phyloP scores from a whole-genome alignment of 23 tunicate genomes.

The Botrylloides violaceus region DNA sequence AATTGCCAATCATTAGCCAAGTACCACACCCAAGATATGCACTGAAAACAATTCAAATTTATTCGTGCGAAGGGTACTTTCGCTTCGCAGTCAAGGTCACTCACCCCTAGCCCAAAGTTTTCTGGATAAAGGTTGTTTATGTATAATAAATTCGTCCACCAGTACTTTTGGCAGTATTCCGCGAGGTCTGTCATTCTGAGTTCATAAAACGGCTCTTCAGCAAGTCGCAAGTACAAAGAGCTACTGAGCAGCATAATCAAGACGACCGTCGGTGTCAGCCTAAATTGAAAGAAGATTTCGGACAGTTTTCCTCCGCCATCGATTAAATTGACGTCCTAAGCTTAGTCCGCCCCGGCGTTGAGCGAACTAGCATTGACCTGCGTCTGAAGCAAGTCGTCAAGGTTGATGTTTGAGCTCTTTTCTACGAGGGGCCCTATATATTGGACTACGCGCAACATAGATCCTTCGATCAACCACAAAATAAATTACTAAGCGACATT shows the following conservation, averaged over 20 bases:
- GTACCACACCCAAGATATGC: conserved; percentile 83
- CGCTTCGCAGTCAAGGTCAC: not conserved
- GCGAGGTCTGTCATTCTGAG: conserved; percentile 1
- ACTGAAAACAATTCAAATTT: conserved; percentile 7
- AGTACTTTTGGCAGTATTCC: conserved; percentile 37
- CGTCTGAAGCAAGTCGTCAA: no score
- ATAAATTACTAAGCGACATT: no score
- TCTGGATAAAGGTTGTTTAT: conserved; percentile 75
- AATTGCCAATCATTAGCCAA: conserved; percentile 90
- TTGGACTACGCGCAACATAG: no score
- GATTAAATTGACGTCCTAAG: no score
- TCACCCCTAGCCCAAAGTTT: not conserved
- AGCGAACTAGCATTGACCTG: no score
- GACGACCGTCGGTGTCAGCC: conserved; percentile 75
- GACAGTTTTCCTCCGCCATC: no score
- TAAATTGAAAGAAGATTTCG: conserved; percentile 3
- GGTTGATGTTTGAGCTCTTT: no score
- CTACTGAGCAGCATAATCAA: conserved; percentile 40
- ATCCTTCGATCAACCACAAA: no score
- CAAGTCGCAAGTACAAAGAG: conserved; percentile 45
- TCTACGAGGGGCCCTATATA: no score
- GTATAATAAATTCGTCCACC: conserved; percentile 85
- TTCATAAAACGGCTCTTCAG: conserved; percentile 50
- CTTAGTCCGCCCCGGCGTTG: no score
- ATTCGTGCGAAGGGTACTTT: not conserved